Evolutionary conservation across 2,888 invertebrate species (phyloP).

Genomic region (Chrysodeixis includens): DNA sequence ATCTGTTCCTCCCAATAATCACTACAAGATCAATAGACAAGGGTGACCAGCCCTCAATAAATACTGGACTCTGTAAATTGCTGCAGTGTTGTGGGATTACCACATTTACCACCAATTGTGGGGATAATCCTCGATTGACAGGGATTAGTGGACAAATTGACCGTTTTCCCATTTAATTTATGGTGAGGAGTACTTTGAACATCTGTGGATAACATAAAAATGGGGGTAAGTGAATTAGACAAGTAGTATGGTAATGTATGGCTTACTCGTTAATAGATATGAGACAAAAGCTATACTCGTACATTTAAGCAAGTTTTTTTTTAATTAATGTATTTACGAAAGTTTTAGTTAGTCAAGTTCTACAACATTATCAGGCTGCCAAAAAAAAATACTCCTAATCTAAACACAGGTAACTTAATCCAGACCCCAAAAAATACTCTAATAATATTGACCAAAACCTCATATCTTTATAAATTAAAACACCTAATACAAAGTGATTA

Average conservation of each 20-base stretch:
- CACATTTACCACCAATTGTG: slow-evolving; percentile 72
- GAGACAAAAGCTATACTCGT: not conserved
- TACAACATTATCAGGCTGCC: too few species aligned
- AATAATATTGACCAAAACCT: slow-evolving; percentile 24
- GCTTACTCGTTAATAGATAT: not conserved
- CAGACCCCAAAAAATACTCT: slow-evolving; percentile 9
- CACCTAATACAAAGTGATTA: slow-evolving; percentile 57
- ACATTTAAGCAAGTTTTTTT: too few species aligned
- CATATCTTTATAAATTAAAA: slow-evolving; percentile 40
- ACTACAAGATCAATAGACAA: slow-evolving; percentile 57
- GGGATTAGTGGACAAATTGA: slow-evolving; percentile 73
- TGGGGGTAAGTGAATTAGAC: slow-evolving; percentile 5
- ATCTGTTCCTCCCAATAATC: slow-evolving; percentile 38
- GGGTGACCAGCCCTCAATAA: slow-evolving; percentile 70
- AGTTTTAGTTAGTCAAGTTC: too few species aligned
- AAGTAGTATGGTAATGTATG: not conserved
- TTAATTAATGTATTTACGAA: too few species aligned
- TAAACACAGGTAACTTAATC: not conserved
- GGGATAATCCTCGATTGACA: slow-evolving; percentile 77
- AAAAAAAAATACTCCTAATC: too few species aligned
- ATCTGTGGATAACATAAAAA: slow-evolving; percentile 34
- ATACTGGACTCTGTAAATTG: slow-evolving; percentile 63
- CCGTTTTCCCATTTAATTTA: slow-evolving; percentile 67
- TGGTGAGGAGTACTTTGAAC: slow-evolving; percentile 53
- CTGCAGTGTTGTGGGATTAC: slow-evolving; percentile 72